These are phyloP conservation scores for Ptilodon capucinus DNA, from an alignment of 2,888 invertebrate species.

Conservation along the genomic window DNA sequence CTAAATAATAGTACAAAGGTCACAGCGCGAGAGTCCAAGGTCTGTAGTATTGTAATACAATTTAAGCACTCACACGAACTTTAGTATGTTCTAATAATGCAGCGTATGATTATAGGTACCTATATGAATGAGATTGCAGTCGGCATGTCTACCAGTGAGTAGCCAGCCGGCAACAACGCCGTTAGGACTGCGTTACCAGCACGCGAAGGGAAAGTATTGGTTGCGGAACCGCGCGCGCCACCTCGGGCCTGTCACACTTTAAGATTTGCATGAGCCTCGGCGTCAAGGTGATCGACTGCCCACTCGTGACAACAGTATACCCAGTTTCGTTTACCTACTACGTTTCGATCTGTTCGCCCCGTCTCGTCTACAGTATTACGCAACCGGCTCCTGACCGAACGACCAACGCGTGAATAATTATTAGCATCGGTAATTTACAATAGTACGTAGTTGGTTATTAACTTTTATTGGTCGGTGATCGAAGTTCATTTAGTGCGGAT, in stretches of 20 bases:
- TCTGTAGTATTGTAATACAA: no score
- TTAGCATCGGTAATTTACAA: slow-evolving; percentile 30
- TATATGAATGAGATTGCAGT: slow-evolving; percentile 33
- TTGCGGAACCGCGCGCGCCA: slow-evolving; percentile 49
- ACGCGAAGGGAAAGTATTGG: slow-evolving; percentile 57
- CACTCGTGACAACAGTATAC: slow-evolving; percentile 32
- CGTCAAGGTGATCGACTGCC: slow-evolving; percentile 67
- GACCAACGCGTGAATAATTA: slow-evolving; percentile 23
- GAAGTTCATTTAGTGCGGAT: slow-evolving; percentile 15
- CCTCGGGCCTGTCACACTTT: slow-evolving; percentile 39
- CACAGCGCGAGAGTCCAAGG: no score
- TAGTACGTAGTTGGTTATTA: slow-evolving; percentile 48
- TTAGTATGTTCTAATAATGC: slow-evolving; percentile 7
- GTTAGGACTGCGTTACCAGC: slow-evolving; percentile 22
- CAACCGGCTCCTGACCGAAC: slow-evolving; percentile 44
- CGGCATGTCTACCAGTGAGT: slow-evolving; percentile 31
- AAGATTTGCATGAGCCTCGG: slow-evolving; percentile 47
- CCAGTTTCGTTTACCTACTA: slow-evolving; percentile 34
- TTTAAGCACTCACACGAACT: not conserved
- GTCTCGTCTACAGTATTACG: slow-evolving; percentile 45
- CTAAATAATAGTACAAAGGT: no score
- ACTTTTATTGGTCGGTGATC: slow-evolving; percentile 12
- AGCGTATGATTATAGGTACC: slow-evolving; percentile 28
- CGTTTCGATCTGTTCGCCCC: slow-evolving; percentile 23
- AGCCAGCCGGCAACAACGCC: slow-evolving; percentile 27